Evolutionary conservation across 2,113 vertebrate species (phyloP), one percentile per base, ranked within the genome.

Genomic region (Pelecanoides urinatrix): DNA sequence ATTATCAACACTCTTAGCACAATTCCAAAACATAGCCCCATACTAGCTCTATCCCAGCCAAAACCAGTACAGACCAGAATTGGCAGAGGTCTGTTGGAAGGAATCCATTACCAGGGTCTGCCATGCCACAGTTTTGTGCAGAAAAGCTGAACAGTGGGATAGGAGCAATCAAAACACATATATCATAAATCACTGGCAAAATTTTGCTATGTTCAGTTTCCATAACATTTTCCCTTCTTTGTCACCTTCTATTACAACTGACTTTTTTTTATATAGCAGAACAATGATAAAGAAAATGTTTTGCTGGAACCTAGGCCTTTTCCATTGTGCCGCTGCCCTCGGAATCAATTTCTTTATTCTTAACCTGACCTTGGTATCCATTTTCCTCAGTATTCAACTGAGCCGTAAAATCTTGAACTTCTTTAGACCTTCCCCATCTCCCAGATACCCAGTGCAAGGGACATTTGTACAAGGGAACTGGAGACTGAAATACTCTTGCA

Each of bases 361-460:
- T 95, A 90, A 59, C 55, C 68, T 96, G 97, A 98, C 96, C 97
- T 98, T 98, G 92, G 73, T 94, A 96, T 90, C 66, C 82, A 40
- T 95, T 97, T 96, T 95, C 73, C n/a, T 87, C 75, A 56, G 45
- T 45, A 58, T 90, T 97, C 90, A 94, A 86, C 88, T 95, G 83
- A 88, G 73, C 86, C 96, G 95, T 92, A 95, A 96, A 97, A 96
- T 97, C 91, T 91, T 94, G 91, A 98, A 97, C 95, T 97, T 92
- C 45, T 59, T 22, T 26, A 97, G 92, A 96, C 72, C 90, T 97
- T 79, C 20, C 38, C 63, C 44, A 34, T 81, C 63, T 70, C 70
- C 44, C 52, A 49, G 45, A 66, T 45, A 88, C 53, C 11, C 3
- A 0, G 63, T 86, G 45, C 86, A 88, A 93, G 81, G 75, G 67